Base-by-base conservation (phyloP, 2,113 vertebrate genomes). In the Leiothrix lutea region DNA sequence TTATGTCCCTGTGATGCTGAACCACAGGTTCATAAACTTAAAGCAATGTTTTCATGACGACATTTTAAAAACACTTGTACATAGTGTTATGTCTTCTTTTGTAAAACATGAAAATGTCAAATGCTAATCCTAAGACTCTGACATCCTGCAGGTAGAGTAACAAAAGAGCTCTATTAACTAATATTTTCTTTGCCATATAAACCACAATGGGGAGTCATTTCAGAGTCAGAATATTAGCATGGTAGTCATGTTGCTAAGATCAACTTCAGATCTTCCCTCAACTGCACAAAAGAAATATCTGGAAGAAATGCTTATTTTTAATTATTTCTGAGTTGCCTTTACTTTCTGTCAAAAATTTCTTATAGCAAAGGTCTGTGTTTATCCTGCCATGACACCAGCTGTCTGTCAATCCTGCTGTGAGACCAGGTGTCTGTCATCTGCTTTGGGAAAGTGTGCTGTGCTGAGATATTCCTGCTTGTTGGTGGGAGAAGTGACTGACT, bases 1-100 rank as follows among this genome's bases (percentile, higher is more conserved):
- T 89, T 54, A 82, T 58, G 50, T 89, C 33, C 11, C 35, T 70
- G 16, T 82, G 78, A 58, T 87, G 57, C 54, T 75, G n/a, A 61
- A 82, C 56, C 3, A 40, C 11, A 24, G 70, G 65, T 75, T 79
- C 57, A 73, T 62, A 69, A 65, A 77, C 40, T 47, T 71, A 65
- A 95, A 90, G 21, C 25, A 73, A 57, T 21, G 25, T 85, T 87
- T 94, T 90, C 31, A 45, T n/a, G 26, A 72, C 14, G 26, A 60
- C 0, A 0, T 74, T 83, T 80, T 54, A 26, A 57, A 89, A 35
- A 9, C 3, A 2, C 17, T 29, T 38, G 31, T 21, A 65, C 13
- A 18, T 10, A 50, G 23, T 22, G 26, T 21, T 54, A 45, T 21
- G 33, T 48, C 18, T 40, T 86, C 36, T 61, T 86, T 35, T 83